Base-by-base conservation (phyloP, 2,888 invertebrate species). In the Brachyptera putata region DNA sequence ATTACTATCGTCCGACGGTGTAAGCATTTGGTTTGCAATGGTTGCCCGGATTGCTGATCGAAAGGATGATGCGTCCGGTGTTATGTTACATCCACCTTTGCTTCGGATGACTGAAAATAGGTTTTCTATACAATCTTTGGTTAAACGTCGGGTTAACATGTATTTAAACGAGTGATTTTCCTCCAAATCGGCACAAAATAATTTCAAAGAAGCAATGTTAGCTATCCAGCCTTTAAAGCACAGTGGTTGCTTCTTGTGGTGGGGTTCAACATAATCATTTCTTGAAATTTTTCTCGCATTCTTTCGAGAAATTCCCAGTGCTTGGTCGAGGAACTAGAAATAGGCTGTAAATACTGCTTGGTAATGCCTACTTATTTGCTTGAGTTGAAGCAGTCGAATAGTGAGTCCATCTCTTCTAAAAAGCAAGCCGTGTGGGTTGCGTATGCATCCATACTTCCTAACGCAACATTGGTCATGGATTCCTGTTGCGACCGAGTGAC, bases 321-420 rank as follows among this genome's bases (percentile, higher is more conserved):
- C 22, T 46, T 46, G 14, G 24, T 13, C 21, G 34, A 7, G 46
- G 24, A 16, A 39, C 39, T 14, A 37, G 26, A 43, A 9, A 41
- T 43, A 14, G 60, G 25, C 43, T 46, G 41, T 7, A 22, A 2
- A 26, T 30, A 53, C 14, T 16, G 25, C 26, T 59, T 59, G 13
- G 46, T 46, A n/a, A 46, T 46, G 4, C 22, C 22, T 16, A 21
- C 5, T 7, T 46, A 4, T 5, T 4, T 21, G 18, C 18, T 53
- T 5, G 53, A 53, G 25, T 59, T 59, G 41, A 59, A 59, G 1
- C 11, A n/a, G 21, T 59, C 59, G 26, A 59, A 59, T 13, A 59
- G n/a, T 13, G 25, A 25, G 41, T 59, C 41, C 9, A 59, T 24
- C 1, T 53, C 41, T 16, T 39, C 53, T 11, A 59, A 7, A 25